Conservation (phyloP, 2,797 vertebrate species). For the Diplodus sargus region DNA sequence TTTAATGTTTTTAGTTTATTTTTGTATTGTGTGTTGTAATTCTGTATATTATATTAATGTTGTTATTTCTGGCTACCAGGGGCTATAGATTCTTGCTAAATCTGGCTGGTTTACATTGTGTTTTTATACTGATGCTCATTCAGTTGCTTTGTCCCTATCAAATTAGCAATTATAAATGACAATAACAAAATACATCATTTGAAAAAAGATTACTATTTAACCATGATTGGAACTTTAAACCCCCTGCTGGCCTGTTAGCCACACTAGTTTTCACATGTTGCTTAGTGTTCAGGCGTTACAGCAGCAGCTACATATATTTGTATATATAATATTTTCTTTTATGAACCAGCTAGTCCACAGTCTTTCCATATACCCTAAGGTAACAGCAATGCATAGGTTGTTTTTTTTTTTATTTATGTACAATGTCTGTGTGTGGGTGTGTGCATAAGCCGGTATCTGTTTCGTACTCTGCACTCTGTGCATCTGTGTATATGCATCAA, state of each 20-base stretch:
- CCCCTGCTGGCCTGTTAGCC: neutral
- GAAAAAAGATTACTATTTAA: neutral
- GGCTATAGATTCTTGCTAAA: too few relatives aligned
- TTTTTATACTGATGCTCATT: too few relatives aligned
- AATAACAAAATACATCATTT: too few relatives aligned
- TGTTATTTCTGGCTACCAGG: too few relatives aligned
- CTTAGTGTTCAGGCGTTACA: neutral
- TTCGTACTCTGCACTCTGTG: slow-evolving; percentile 3
- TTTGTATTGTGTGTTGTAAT: too few relatives aligned
- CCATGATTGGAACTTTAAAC: neutral
- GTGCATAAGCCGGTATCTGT: neutral
- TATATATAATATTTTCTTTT: neutral
- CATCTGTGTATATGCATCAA: slow-evolving; percentile 42
- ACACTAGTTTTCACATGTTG: neutral
- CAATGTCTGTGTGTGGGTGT: neutral
- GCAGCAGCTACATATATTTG: too few relatives aligned
- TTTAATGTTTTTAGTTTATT: too few relatives aligned
- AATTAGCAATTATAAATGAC: too few relatives aligned
- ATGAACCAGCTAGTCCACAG: neutral
- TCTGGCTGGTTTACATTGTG: too few relatives aligned
- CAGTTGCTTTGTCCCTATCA: too few relatives aligned
- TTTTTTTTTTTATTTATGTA: too few relatives aligned
- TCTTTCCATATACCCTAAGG: neutral
- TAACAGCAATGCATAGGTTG: neutral
- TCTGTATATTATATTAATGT: too few relatives aligned